Evolutionary conservation across 2,113 vertebrate species (phyloP).

Genomic region (Eclectus roratus): DNA sequence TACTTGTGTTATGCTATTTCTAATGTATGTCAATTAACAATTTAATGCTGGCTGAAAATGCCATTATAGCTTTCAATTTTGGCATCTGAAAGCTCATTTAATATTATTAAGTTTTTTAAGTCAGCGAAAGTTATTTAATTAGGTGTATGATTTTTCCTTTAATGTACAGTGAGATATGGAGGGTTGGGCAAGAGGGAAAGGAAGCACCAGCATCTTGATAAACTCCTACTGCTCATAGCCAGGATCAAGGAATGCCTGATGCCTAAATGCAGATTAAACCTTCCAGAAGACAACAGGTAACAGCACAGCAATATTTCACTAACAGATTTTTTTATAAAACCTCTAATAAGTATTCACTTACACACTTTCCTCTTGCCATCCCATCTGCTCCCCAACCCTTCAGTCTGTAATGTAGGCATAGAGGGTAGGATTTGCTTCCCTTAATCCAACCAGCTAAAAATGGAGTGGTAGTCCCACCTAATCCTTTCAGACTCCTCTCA

Average conservation of each 20-base stretch:
- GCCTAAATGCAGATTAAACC: not conserved
- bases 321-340: not conserved
- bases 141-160: not conserved
- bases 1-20: not conserved
- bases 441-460: not conserved
- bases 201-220: not conserved
- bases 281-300: not conserved
- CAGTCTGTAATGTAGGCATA: not conserved
- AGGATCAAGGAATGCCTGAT: not conserved
- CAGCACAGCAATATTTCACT: not conserved
- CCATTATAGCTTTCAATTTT: slow-evolving; percentile 13
- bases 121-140: slow-evolving; percentile 28
- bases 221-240: not conserved
- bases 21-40: slow-evolving; percentile 29
- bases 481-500: not conserved
- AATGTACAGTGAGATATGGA: not conserved
- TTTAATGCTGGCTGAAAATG: slow-evolving; percentile 8
- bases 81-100: slow-evolving; percentile 18
- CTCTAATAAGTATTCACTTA: not conserved
- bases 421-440: not conserved
- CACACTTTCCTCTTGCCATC: not conserved
- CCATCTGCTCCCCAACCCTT: not conserved
- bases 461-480: not conserved
- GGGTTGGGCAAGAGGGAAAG: not conserved
- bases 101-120: slow-evolving; percentile 14